Percentiles rank a stretch among this genome's conserved stretches.
Conservation (phyloP, 2,797 vertebrate genomes). For the Alcedo quadribrachys region DNA sequence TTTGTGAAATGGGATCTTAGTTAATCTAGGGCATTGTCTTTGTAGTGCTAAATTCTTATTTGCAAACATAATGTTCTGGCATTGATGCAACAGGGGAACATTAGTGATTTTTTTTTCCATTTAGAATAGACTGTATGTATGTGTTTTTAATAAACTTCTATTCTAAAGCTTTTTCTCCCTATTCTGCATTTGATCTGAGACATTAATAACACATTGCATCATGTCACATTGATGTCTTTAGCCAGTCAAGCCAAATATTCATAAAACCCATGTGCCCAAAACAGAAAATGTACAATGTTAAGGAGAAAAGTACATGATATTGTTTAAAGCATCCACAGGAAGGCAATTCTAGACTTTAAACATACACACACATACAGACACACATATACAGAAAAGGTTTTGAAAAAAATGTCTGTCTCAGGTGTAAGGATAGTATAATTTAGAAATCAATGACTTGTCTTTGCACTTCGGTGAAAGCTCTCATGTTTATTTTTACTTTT, state of each 20-base stretch:
- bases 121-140: slow-evolving; percentile 48
- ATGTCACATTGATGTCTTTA: slow-evolving; percentile 60
- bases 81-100: slow-evolving; percentile 65
- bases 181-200: slow-evolving; percentile 58
- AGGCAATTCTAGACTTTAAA: slow-evolving; percentile 11
- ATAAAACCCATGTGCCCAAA: slow-evolving; percentile 53
- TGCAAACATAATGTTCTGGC: slow-evolving; percentile 73
- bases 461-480: neutral
- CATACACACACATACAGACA: neutral
- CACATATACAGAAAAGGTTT: neutral
- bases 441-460: slow-evolving; percentile 15
- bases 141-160: slow-evolving; percentile 72
- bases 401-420: neutral
- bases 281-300: slow-evolving; percentile 28
- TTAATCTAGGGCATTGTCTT: slow-evolving; percentile 74
- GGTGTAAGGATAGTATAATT: neutral
- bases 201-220: slow-evolving; percentile 58
- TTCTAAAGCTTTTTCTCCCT: slow-evolving; percentile 49
- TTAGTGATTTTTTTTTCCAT: neutral
- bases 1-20: slow-evolving; percentile 75
- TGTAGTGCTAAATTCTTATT: slow-evolving; percentile 73
- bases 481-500: slow-evolving; percentile 25
- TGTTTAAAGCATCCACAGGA: slow-evolving; percentile 29
- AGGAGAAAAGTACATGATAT: slow-evolving; percentile 28
- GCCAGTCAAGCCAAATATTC: slow-evolving; percentile 64